phyloP scores from a whole-genome alignment of 2,888 invertebrate genomes.

The Spilosoma lubricipeda region DNA sequence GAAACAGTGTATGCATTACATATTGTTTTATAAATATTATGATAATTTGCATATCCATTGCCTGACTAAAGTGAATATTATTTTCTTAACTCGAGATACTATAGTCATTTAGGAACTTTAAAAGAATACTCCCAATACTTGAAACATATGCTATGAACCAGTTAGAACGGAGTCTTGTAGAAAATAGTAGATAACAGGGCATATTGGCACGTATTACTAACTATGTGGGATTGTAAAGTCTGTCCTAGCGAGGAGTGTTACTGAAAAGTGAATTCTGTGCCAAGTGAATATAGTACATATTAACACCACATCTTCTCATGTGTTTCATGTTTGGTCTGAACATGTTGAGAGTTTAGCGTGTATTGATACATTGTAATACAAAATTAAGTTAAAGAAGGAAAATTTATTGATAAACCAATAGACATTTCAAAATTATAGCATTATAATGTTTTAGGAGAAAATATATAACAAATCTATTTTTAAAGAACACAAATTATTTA shows the following conservation, averaged over 20 bases:
- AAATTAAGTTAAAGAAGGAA: background rate
- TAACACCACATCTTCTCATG: slow-evolving; percentile 30
- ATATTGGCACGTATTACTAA: slow-evolving; percentile 52
- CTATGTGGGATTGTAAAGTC: slow-evolving; percentile 72
- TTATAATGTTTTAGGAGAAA: background rate
- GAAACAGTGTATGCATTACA: background rate
- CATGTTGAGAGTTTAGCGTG: slow-evolving; percentile 30
- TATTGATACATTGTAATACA: slow-evolving; percentile 35
- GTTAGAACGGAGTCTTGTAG: slow-evolving; percentile 43
- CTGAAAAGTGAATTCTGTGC: slow-evolving; percentile 67
- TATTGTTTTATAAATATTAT: background rate
- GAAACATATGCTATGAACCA: slow-evolving; percentile 31
- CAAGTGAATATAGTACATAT: slow-evolving; percentile 50
- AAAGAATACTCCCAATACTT: background rate
- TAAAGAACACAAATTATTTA: background rate
- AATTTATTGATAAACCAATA: background rate
- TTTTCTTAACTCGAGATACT: slow-evolving; percentile 4
- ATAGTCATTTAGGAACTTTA: background rate
- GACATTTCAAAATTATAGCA: background rate
- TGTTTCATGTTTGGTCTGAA: slow-evolving; percentile 26
- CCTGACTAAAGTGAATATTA: background rate
- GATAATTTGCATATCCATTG: background rate
- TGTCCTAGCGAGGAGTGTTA: slow-evolving; percentile 68
- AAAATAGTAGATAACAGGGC: slow-evolving; percentile 39
- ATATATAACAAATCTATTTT: background rate